Evolutionary conservation across 2,113 vertebrate genomes (phyloP).

Genomic region (Mormoops blainvillei): DNA sequence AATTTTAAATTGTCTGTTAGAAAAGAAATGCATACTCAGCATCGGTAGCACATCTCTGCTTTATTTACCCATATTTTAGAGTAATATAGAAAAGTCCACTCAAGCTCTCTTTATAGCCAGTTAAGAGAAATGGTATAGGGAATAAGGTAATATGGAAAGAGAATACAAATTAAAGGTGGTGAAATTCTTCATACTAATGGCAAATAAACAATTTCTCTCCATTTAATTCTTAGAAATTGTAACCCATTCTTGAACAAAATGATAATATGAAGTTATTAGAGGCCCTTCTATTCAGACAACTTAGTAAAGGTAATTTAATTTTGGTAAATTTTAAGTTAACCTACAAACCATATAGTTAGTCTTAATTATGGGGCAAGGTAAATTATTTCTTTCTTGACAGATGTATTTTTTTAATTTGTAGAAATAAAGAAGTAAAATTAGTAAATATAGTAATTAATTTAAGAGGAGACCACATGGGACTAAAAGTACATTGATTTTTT

Average conservation of each 20-base stretch:
- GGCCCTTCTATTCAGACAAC: neutral
- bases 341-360: neutral
- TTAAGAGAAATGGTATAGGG: neutral
- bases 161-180: constrained; percentile 31
- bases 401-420: neutral
- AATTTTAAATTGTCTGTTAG: constrained; percentile 58
- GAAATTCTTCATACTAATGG: neutral
- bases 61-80: constrained; percentile 60
- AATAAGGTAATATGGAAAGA: neutral
- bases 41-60: neutral
- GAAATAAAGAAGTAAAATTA: neutral
- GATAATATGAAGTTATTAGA: neutral
- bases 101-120: neutral
- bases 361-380: neutral
- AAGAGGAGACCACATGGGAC: neutral
- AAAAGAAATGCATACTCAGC: constrained; percentile 48
- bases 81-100: constrained; percentile 26
- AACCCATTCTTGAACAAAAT: neutral
- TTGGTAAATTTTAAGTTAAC: neutral
- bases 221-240: neutral
- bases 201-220: neutral
- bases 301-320: neutral
- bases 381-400: neutral
- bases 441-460: neutral
- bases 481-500: neutral